phyloP scores from a whole-genome alignment of 1,140 invertebrate genomes.

The Bombyx mandarina region DNA sequence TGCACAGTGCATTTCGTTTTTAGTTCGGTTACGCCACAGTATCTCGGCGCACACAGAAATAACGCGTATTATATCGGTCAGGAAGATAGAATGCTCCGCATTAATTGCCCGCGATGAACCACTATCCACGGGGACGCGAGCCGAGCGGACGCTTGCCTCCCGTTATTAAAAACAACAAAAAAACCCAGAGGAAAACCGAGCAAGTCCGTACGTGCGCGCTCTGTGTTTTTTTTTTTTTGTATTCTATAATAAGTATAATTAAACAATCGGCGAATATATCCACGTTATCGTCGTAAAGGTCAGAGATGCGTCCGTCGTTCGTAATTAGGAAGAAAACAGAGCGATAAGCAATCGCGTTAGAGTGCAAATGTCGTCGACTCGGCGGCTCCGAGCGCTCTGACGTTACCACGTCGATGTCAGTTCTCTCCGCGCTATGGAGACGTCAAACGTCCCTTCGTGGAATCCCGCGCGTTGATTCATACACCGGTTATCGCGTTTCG shows the following conservation, averaged over 20 bases:
- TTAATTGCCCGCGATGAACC: slow-evolving; percentile 59
- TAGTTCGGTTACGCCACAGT: slow-evolving; percentile 63
- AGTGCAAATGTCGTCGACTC: slow-evolving; percentile 60
- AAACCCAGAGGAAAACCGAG: slow-evolving; percentile 31
- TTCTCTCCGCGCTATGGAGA: slow-evolving; percentile 17
- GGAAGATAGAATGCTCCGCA: slow-evolving; percentile 48
- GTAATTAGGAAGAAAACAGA: slow-evolving; percentile 42
- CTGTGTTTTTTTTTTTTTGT: slow-evolving; percentile 17
- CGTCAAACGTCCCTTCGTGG: slow-evolving; percentile 50
- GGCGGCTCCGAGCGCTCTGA: slow-evolving; percentile 7
- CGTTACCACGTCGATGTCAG: neutral
- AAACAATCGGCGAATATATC: slow-evolving; percentile 4
- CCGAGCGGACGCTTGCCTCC: slow-evolving; percentile 42
- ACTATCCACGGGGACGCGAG: slow-evolving; percentile 52
- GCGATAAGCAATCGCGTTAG: slow-evolving; percentile 51
- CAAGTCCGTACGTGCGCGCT: slow-evolving; percentile 21
- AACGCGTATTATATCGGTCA: slow-evolving; percentile 68
- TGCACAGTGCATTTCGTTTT: slow-evolving; percentile 64
- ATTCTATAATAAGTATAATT: slow-evolving; percentile 2
- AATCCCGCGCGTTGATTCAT: slow-evolving; percentile 59
- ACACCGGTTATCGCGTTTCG: slow-evolving; percentile 59
- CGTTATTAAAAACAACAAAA: slow-evolving; percentile 12
- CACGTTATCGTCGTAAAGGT: slow-evolving; percentile 16
- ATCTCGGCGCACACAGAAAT: slow-evolving; percentile 55
- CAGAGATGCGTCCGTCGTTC: slow-evolving; percentile 34